Evolutionary conservation across 2,797 vertebrate species (phyloP).

Genomic region (Gymnoscopelus braueri): DNA sequence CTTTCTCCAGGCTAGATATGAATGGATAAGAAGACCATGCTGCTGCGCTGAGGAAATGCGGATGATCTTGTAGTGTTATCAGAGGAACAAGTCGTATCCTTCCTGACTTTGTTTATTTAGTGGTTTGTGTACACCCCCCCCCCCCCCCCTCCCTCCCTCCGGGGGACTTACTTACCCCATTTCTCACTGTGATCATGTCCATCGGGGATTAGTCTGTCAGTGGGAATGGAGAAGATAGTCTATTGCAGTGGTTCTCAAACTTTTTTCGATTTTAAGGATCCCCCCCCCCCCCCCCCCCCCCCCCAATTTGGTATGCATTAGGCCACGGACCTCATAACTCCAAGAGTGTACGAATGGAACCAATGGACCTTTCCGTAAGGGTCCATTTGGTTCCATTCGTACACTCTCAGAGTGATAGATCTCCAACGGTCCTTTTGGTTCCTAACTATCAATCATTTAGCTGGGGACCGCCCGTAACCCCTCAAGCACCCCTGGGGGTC

Average conservation of each 20-base stretch:
- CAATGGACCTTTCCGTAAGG: too few relatives aligned
- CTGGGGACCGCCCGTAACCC: too few relatives aligned
- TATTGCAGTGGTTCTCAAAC: constrained; percentile 25
- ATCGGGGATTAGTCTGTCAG: constrained; percentile 8
- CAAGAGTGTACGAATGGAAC: too few relatives aligned
- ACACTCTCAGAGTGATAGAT: too few relatives aligned
- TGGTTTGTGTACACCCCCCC: constrained; percentile 46
- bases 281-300: too few relatives aligned
- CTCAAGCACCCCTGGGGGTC: too few relatives aligned
- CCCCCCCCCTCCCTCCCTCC: constrained; percentile 15
- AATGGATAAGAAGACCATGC: constrained; percentile 8
- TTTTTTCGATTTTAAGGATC: too few relatives aligned
- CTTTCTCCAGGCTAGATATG: constrained; percentile 34
- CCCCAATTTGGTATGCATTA: too few relatives aligned
- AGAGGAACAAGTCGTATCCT: constrained; percentile 68
- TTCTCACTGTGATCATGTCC: constrained; percentile 5
- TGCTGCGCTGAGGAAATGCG: constrained; percentile 37
- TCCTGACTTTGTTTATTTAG: constrained; percentile 77
- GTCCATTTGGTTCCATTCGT: too few relatives aligned
- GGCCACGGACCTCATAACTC: too few relatives aligned
- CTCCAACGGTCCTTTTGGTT: too few relatives aligned
- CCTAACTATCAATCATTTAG: too few relatives aligned
- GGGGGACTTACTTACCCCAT: constrained; percentile 3
- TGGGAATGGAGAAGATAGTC: constrained; percentile 17
- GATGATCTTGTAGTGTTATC: constrained; percentile 54